These are phyloP conservation scores for Limnodromus scolopaceus DNA, from an alignment of 2,797 vertebrate species.

Conservation along the genomic window DNA sequence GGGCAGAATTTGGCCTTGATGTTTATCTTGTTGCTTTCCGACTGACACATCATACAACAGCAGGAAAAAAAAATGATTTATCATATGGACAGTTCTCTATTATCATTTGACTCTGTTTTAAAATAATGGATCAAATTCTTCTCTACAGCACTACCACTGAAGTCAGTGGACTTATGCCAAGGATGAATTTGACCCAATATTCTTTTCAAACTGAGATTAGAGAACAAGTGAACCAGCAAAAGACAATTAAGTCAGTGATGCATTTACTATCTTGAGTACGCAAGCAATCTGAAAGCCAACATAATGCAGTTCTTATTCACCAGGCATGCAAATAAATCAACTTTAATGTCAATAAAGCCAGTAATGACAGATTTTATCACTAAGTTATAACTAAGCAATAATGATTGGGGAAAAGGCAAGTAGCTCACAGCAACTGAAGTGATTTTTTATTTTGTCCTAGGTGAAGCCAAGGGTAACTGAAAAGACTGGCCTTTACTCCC, in stretches of 20 bases:
- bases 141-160: neutral
- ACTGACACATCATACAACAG: neutral
- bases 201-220: constrained; percentile 71
- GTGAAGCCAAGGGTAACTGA: constrained; percentile 80
- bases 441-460: constrained; percentile 78
- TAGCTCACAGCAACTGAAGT: constrained; percentile 67
- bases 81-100: neutral
- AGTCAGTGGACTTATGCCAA: constrained; percentile 25
- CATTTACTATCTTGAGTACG: constrained; percentile 71
- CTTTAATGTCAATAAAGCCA: constrained; percentile 80
- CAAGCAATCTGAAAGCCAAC: constrained; percentile 65
- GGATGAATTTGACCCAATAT: constrained; percentile 55
- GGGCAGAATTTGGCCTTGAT: neutral
- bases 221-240: constrained; percentile 77
- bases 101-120: neutral
- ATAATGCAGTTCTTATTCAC: constrained; percentile 74
- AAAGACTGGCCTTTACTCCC: constrained; percentile 72
- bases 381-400: constrained; percentile 77
- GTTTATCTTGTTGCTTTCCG: neutral
- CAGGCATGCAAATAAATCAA: constrained; percentile 76
- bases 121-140: constrained; percentile 8
- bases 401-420: constrained; percentile 72
- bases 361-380: constrained; percentile 80
- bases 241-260: constrained; percentile 76
- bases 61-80: neutral